Evolutionary conservation across 2,797 vertebrate genomes (phyloP), one percentile per base, ranked within the genome.

Genomic region (Apodemus agrarius): DNA sequence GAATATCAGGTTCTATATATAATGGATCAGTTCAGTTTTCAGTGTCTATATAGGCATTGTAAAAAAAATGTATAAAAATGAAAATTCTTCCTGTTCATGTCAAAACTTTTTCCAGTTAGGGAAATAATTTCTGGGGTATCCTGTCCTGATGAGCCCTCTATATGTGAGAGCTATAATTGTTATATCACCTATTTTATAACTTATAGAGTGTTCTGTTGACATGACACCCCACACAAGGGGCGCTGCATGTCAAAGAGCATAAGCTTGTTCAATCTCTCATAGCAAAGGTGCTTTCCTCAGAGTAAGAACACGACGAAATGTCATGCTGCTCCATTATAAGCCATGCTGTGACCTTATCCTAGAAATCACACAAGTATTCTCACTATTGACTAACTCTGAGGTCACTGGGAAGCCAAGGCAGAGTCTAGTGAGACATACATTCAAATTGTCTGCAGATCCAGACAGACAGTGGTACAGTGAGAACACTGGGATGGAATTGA

Each of bases 71-170:
- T 63, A n/a, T 52, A 81, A 69, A 85, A 19, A 72, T 88, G 49
- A 84, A 80, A 90, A 84, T 21, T 8, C 31, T 85, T 94, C 92
- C 81, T 89, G 3, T 80, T 74, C 79, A 82, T 87, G 9, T 65
- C 92, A 65, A 96, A 90, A 72, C 61, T 67, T 94, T 90, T 89
- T 96, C 69, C 24, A 95, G 75, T 84, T 84, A 74, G 3, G 8
- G 61, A 89, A 80, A n/a, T 59, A 88, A 8, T 46, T 92, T 86
- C 59, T 88, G 84, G 8, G 22, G 24, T 61, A 13, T 5, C 78
- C 40, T 93, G 26, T 81, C 78, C 37, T 92, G 31, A 65, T 72
- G 46, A n/a, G 4, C n/a, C 31, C 72, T 94, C 31, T 7, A 3
- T 72, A 59, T 89, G 29, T 89, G 75, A 89, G 65, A 89, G 37